phyloP scores from a whole-genome alignment of 2,113 vertebrate genomes.

The Callocephalon fimbriatum region DNA sequence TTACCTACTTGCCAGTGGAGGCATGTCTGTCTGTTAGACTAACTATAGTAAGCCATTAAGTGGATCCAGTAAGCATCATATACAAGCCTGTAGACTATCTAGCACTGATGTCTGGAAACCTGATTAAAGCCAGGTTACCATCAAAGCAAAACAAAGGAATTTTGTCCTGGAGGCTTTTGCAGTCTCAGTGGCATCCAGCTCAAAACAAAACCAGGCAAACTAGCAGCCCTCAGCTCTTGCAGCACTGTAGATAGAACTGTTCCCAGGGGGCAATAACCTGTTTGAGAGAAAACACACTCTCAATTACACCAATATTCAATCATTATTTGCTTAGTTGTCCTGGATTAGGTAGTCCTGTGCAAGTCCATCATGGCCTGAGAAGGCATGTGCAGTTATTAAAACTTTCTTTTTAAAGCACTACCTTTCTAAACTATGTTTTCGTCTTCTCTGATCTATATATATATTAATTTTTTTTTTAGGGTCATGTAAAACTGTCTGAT shows the following conservation, averaged over 20 bases:
- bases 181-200: not conserved
- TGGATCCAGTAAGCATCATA: not conserved
- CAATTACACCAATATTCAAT: not conserved
- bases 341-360: not conserved
- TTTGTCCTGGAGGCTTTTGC: not conserved
- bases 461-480: constrained; percentile 74
- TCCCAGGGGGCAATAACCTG: not conserved
- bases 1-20: not conserved
- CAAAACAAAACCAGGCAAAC: not conserved
- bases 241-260: not conserved
- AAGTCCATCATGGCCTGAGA: not conserved
- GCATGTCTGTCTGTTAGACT: not conserved
- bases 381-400: not conserved
- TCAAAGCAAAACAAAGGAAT: not conserved
- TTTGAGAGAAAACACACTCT: not conserved
- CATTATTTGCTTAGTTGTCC: not conserved
- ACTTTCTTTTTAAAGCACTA: not conserved
- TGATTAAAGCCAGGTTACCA: not conserved
- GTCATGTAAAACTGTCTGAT: constrained; percentile 97
- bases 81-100: not conserved
- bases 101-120: not conserved
- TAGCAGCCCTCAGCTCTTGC: not conserved
- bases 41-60: not conserved
- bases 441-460: not conserved
- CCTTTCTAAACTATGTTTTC: not conserved